Evolutionary conservation across 2,113 vertebrate species (phyloP).

Genomic region (Microcebus lehilahytsara): DNA sequence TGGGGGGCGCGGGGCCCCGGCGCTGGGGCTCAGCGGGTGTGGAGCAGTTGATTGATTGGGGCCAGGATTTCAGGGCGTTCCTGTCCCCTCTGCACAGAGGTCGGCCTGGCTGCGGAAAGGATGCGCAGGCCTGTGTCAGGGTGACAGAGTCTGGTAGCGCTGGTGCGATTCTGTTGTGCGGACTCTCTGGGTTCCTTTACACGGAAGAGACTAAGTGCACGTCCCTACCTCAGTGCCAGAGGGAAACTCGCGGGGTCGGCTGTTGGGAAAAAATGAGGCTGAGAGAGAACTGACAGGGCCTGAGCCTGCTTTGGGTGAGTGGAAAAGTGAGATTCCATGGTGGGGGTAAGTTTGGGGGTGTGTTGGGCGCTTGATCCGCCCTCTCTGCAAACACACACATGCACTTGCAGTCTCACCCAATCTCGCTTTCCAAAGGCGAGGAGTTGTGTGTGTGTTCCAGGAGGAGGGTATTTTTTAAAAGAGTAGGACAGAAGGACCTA

Average conservation of each 20-base stretch:
- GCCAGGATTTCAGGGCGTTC: background rate
- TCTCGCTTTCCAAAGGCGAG: background rate
- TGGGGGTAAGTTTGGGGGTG: background rate
- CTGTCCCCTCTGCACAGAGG: background rate
- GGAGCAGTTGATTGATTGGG: background rate
- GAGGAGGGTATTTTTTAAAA: background rate
- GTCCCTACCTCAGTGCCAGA: background rate
- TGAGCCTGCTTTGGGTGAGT: background rate
- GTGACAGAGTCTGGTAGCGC: background rate
- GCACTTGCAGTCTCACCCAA: no score
- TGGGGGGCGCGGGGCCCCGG: rapidly evolving
- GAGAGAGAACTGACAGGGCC: background rate
- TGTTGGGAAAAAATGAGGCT: background rate
- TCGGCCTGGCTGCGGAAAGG: background rate
- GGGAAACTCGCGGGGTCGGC: background rate
- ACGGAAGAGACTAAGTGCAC: background rate
- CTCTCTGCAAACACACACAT: background rate
- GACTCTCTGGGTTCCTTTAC: background rate
- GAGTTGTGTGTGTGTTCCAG: background rate
- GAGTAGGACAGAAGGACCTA: background rate
- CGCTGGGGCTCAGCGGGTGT: rapidly evolving
- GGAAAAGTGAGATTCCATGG: background rate
- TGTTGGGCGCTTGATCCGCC: background rate
- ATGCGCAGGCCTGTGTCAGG: background rate
- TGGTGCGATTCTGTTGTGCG: background rate